A percentile compares a stretch with the other conserved stretches of the same genome.
phyloP scores from a whole-genome alignment of 2,888 invertebrate species.

The Panopea generosa region DNA sequence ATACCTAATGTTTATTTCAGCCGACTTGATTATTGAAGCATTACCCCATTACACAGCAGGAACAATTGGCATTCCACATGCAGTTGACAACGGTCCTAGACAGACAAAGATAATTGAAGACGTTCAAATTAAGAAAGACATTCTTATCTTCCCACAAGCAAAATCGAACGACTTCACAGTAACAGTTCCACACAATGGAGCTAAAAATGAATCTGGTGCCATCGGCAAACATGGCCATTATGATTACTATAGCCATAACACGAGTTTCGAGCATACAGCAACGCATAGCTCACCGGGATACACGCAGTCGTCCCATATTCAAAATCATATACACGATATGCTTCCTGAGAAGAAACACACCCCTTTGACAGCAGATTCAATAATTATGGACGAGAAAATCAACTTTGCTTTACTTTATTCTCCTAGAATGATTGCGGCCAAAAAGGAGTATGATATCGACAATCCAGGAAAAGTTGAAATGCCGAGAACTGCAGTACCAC shows the following conservation, averaged over 20 bases:
- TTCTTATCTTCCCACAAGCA: background rate
- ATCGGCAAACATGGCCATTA: too few species aligned
- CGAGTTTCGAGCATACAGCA: background rate
- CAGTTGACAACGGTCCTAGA: background rate
- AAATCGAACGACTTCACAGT: background rate
- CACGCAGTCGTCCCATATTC: background rate
- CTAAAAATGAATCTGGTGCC: background rate
- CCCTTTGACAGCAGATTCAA: background rate
- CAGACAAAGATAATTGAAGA: background rate
- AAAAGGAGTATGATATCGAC: constrained; percentile 25
- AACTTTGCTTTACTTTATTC: constrained; percentile 17
- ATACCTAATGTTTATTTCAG: background rate
- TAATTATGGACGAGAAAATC: constrained; percentile 22
- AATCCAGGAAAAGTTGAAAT: background rate
- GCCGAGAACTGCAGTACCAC: constrained; percentile 7
- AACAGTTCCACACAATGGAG: background rate
- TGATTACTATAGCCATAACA: too few species aligned
- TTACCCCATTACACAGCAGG: background rate
- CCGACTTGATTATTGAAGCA: background rate
- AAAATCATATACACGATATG: background rate
- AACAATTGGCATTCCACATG: background rate
- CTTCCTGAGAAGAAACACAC: background rate
- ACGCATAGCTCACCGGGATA: background rate
- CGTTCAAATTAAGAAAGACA: background rate
- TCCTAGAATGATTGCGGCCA: constrained; percentile 24